These are phyloP conservation scores for Xenus cinereus DNA, from an alignment of 2,113 vertebrate genomes.

Conservation along the genomic window DNA sequence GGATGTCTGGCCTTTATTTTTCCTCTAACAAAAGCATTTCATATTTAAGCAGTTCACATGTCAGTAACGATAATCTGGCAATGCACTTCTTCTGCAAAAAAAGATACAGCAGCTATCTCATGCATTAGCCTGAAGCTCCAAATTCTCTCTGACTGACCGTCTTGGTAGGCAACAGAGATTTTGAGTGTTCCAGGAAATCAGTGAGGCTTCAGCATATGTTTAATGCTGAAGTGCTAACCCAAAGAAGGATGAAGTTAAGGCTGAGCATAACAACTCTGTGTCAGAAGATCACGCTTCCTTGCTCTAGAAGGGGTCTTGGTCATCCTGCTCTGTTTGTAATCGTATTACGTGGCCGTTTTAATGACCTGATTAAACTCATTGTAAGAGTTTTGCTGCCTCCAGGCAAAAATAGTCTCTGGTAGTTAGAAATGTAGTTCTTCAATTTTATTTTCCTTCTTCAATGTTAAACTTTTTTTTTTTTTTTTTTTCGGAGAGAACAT, in stretches of 20 bases:
- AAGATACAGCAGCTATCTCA: neutral
- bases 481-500: rapidly evolving
- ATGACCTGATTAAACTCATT: neutral
- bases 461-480: neutral
- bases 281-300: neutral
- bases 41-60: neutral
- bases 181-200: neutral
- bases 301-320: neutral
- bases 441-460: neutral
- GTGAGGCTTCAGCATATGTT: neutral
- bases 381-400: neutral
- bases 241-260: neutral
- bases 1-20: neutral
- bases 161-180: neutral
- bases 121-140: neutral
- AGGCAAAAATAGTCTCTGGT: neutral
- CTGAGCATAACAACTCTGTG: neutral
- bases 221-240: neutral
- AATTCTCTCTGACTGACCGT: neutral
- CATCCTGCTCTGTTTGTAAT: neutral
- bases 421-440: neutral
- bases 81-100: neutral
- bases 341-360: neutral
- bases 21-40: neutral
- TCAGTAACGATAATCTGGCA: neutral